These are phyloP conservation scores for Geotrypetes seraphini DNA, from an alignment of 2,797 vertebrate genomes.

Conservation along the genomic window DNA sequence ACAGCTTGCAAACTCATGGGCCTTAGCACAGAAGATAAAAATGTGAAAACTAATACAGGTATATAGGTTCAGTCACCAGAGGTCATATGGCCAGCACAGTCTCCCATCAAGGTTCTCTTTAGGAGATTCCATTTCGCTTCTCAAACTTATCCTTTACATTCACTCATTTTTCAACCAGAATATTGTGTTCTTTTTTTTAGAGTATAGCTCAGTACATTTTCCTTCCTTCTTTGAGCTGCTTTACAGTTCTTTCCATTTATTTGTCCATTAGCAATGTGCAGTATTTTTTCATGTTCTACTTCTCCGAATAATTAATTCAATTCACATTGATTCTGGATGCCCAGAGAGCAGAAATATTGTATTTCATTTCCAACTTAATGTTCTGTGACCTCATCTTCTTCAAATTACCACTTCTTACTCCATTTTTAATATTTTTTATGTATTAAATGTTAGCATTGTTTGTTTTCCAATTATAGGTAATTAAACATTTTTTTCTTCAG, in stretches of 20 bases:
- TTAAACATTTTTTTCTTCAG: neutral
- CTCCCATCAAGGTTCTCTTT: too few relatives aligned
- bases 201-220: slow-evolving; percentile 7
- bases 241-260: slow-evolving; percentile 6
- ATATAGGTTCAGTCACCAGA: too few relatives aligned
- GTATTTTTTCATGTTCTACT: neutral
- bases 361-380: too few relatives aligned
- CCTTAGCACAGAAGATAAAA: too few relatives aligned
- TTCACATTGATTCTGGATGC: neutral
- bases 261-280: neutral
- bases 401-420: neutral
- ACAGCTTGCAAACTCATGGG: too few relatives aligned
- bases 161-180: too few relatives aligned
- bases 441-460: neutral
- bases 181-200: too few relatives aligned
- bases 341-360: neutral
- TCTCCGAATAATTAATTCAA: neutral
- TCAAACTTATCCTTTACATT: too few relatives aligned
- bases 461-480: neutral
- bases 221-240: neutral
- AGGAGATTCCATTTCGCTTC: too few relatives aligned
- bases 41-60: too few relatives aligned
- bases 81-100: too few relatives aligned
- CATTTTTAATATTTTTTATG: neutral
- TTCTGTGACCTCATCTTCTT: neutral